phyloP scores from a whole-genome alignment of 1,140 invertebrate species.

The Armadillidium nasatum region DNA sequence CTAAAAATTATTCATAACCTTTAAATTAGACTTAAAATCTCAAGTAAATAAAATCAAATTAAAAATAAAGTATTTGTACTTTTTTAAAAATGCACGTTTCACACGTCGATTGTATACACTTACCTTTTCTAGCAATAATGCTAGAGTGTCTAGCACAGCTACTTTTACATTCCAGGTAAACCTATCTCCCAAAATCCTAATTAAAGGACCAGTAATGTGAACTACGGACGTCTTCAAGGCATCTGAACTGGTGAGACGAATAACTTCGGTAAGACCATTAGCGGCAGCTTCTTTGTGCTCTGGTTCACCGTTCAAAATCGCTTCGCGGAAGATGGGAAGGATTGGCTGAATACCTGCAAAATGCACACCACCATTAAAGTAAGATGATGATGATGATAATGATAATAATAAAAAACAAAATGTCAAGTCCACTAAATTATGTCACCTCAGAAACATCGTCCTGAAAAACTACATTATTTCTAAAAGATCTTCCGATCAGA shows the following conservation, averaged over 20 bases:
- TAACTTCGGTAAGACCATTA: conserved; percentile 88
- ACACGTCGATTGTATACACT: no score
- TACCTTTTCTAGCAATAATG: conserved; percentile 82
- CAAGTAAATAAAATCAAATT: neutral
- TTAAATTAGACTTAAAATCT: conserved; percentile 17
- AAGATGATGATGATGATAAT: conserved; percentile 33
- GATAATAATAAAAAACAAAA: no score
- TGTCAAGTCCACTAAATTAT: no score
- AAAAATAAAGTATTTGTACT: no score
- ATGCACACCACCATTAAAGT: neutral
- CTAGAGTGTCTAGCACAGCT: conserved; percentile 89
- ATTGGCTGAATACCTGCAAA: conserved; percentile 78
- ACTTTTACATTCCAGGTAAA: conserved; percentile 91
- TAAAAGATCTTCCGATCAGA: no score
- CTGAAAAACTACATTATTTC: no score
- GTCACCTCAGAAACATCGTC: no score
- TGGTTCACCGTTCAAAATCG: conserved; percentile 86
- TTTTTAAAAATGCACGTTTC: no score
- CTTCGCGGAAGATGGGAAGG: conserved; percentile 90
- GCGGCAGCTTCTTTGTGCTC: conserved; percentile 93
- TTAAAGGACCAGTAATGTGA: conserved; percentile 93
- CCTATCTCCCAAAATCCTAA: conserved; percentile 92
- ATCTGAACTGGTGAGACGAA: conserved; percentile 73
- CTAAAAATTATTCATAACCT: neutral
- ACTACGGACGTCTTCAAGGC: conserved; percentile 92